Base-by-base conservation (phyloP, 1,140 invertebrate species). In the Aphaenogaster rudis region DNA sequence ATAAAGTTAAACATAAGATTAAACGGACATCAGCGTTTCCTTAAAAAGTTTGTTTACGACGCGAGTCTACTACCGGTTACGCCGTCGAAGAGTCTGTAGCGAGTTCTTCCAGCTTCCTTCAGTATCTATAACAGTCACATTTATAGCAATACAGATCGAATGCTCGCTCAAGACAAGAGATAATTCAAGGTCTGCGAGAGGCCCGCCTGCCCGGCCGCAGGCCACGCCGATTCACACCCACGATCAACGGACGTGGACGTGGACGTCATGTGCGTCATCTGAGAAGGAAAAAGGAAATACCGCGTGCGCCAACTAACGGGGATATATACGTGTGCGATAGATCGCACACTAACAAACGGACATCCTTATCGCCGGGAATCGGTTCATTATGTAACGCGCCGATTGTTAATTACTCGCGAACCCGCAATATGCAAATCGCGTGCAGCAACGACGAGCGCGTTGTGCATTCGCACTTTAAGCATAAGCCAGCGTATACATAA, bases 181-280 rank as follows among this genome's bases (percentile, higher is more conserved):
- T 33, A 80, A 79, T 85, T 84, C 89, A 90, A 90, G 88, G 89
- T 88, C 74, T 80, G 69, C 54, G 33, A 90, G 86, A 61, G 86
- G 86, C 88, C 88, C 67, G 88, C 50, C 76, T 63, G 84, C 5
- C 59, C 42, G 63, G 84, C 69, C 66, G 67, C 69, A 61, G 39
- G 76, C 86, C 69, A 72, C 17, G 52, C 48, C 48, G 63, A 33
- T 84, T 76, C 59, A 90, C 88, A 88, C 86, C 74, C 86, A 89
- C 52, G 50, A 71, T 33, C 61, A 82, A 66, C 71, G 66, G 45
- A 88, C 66, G n/a, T 57, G 79, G 66, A 85, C 79, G 78, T 82
- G 67, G 67, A 86, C 79, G 79, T 82, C 88, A 88, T 85, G 79
- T 71, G 74, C 64, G 86, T 87, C 72, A 69, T 64, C 17, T 11